Base-by-base conservation (phyloP, 2,888 invertebrate genomes). In the Cosmopolites sordidus region DNA sequence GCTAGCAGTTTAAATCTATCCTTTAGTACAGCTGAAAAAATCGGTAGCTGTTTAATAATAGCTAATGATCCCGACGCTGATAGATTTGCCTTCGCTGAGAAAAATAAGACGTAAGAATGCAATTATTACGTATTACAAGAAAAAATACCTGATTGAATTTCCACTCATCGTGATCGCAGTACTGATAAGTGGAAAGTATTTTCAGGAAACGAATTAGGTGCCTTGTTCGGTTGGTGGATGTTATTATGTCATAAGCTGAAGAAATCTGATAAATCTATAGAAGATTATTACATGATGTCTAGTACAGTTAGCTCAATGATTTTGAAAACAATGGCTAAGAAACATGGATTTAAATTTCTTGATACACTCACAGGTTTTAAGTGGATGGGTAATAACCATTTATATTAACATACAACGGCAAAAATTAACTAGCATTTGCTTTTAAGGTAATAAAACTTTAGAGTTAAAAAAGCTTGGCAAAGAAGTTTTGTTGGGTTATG, bases 11-110 rank as follows among this genome's bases (percentile, higher is more conserved):
- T 64, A 74, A 81, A 64, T 82, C 78, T 78, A 79, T 86, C 51
- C 73, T 81, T 61, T 78, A 84, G 67, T 68, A 84, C 91, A 6
- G 98, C 98, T 0, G 83, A 89, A 65, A 70, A 77, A 45, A 78
- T 81, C 59, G 78, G 78, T 0, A 84, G 86, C 40, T 77, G 78
- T 0, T 75, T 96, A 3, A 91, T 98, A 61, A 77, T 99, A 43
- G 97, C 96, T 5, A 99, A 98, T 73, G 99, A 99, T 75, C 99
- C 99, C 0, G 99, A 99, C 73, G 97, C 98, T 1, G 99, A 99
- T 75, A 80, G 98, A 51, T 77, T 97, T 60, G 97, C 96, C 0
- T 84, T 93, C 16, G 98, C 97, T 0, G 95, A 95, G 70, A 89
- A 85, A 71, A 79, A 83, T 67, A 67, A 73, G 3, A 75, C 75